Evolutionary conservation across 2,888 invertebrate genomes (phyloP).

Genomic region (Lasius platythorax): DNA sequence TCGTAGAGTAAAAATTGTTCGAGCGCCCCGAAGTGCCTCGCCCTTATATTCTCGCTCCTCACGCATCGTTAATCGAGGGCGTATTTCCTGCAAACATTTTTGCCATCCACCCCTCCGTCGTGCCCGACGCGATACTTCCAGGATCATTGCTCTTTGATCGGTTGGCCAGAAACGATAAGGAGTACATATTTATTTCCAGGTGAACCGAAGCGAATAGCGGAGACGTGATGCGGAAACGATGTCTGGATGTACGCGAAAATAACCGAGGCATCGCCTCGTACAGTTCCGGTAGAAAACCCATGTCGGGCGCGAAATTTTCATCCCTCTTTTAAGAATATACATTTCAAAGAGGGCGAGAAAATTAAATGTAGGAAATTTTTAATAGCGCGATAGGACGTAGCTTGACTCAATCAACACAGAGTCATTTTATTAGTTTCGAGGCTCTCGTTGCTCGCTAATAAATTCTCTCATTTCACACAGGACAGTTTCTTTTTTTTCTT

Average conservation of each 20-base stretch:
- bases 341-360: neutral
- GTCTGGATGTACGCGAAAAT: conserved; percentile 80
- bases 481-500: neutral
- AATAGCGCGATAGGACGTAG: neutral
- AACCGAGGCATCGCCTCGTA: conserved; percentile 75
- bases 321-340: neutral
- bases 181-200: conserved; percentile 82
- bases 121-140: conserved; percentile 44
- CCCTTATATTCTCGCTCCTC: conserved; percentile 20
- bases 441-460: neutral
- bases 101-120: conserved; percentile 22
- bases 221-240: conserved; percentile 84
- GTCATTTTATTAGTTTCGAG: neutral
- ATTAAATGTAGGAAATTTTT: neutral
- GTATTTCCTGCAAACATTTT: conserved; percentile 49
- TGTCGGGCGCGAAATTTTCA: conserved; percentile 13
- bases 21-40: conserved; percentile 13
- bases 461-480: neutral
- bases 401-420: neutral
- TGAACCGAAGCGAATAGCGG: conserved; percentile 83
- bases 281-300: conserved; percentile 75
- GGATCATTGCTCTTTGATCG: conserved; percentile 73
- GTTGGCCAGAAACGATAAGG: conserved; percentile 73
- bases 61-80: conserved; percentile 35
- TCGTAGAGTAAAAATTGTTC: neutral